Base-by-base conservation (phyloP, 2,797 vertebrate species). In the Lutjanus campechanus region DNA sequence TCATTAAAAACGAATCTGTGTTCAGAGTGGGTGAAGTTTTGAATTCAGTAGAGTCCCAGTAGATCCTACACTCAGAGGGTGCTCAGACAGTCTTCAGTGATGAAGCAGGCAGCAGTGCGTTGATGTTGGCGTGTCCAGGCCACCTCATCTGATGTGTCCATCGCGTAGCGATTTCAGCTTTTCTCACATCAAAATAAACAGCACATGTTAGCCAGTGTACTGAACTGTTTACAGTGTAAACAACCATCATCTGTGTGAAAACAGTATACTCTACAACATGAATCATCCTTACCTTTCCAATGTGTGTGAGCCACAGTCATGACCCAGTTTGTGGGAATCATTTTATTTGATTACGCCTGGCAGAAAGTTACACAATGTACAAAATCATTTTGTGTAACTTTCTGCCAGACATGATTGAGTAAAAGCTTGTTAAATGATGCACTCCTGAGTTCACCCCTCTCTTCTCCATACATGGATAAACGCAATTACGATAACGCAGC, bases 251-350 rank as follows among this genome's bases (percentile, higher is more conserved):
- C 68, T 43, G 15, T 68, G 53, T 65, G 19, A 47, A 44, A 41
- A 50, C 50, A 11, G 8, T 16, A 8, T 29, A 9, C 72, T 22
- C 22, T 56, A 53, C 29, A 19, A 43, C 50, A 76, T 54, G 9
- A 67, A 66, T 75, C 55, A 61, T 70, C 55, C 12, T 12, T 50
- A 10, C 8, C 50, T 36, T 68, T 58, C 8, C 60, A 20, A 41
- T 71, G 50, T 53, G 13, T 11, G 7, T 36, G 20, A 22, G 29
- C 36, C 10, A 20, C 60, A 36, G 44, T 67, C 56, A 8, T 69
- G 77, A 81, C 79, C 79, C 63, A 69, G 46, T 85, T 70, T 75
- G 16, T 36, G 17, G 22, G 9, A 62, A 5, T 36, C 29, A 36
- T 36, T 36, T 36, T 36, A 36, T 36, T 36, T 36, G 3, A 36